A percentile compares a stretch with the other conserved stretches of the same genome.
Conservation (phyloP, 2,797 vertebrate genomes). For the Amniataba percoides region DNA sequence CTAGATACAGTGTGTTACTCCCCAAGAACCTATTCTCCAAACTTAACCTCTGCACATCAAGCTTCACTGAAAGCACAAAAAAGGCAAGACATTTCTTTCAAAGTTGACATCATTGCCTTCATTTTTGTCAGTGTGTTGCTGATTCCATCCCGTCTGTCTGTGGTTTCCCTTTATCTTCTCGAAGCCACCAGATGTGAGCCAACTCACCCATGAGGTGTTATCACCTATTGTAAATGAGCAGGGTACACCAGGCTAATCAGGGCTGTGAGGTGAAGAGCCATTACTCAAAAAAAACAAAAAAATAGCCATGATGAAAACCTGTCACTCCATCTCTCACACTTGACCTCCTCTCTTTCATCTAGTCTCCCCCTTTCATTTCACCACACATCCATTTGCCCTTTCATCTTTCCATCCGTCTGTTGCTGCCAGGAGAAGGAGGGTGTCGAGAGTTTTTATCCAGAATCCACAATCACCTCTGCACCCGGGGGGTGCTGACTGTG, state of each 20-base stretch:
- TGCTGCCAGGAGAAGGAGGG: conserved; percentile 40
- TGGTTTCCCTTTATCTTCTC: conserved; percentile 26
- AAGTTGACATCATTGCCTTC: conserved; percentile 19
- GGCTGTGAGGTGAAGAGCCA: conserved; percentile 40
- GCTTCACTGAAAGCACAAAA: conserved; percentile 4
- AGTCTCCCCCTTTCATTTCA: conserved; percentile 40
- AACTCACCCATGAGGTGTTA: conserved; percentile 44
- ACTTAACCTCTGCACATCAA: background rate
- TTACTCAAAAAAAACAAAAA: conserved; percentile 29
- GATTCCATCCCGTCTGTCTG: conserved; percentile 20
- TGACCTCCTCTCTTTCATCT: conserved; percentile 67
- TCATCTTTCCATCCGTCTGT: conserved; percentile 65
- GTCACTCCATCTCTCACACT: conserved; percentile 43
- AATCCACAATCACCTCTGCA: conserved; percentile 53
- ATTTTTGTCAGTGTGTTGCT: conserved; percentile 19
- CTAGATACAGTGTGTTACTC: background rate
- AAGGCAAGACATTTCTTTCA: background rate
- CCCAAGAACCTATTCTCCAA: background rate
- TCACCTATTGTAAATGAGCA: conserved; percentile 45
- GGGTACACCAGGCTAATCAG: conserved; percentile 51
- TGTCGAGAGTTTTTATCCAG: conserved; percentile 51
- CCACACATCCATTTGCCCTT: conserved; percentile 53
- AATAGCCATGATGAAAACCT: conserved; percentile 51
- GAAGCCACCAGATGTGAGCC: conserved; percentile 42
- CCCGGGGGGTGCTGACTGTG: background rate